Percentiles rank a stretch among this genome's conserved stretches.
These are phyloP conservation scores for Erpobdella octoculata DNA, from an alignment of 2,888 invertebrate genomes.

Conservation along the genomic window DNA sequence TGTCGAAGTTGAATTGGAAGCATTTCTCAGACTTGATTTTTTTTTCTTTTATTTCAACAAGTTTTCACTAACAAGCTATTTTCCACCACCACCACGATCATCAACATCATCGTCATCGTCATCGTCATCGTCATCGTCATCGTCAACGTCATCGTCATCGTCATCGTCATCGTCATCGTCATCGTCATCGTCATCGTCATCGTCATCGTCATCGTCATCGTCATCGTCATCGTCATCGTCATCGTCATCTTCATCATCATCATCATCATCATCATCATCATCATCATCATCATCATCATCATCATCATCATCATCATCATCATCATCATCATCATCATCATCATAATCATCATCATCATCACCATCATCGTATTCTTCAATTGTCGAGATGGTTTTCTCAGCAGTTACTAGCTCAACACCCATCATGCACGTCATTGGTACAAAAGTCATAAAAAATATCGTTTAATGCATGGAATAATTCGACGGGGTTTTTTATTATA, in stretches of 20 bases:
- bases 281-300: background rate
- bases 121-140: slow-evolving; percentile 14
- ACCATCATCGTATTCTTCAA: no score
- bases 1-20: background rate
- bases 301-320: slow-evolving; percentile 1
- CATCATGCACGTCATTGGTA: no score
- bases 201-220: background rate
- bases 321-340: background rate
- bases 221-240: slow-evolving; percentile 11
- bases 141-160: background rate
- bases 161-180: background rate
- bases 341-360: no score
- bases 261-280: slow-evolving; percentile 12
- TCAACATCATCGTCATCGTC: slow-evolving; percentile 9
- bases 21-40: background rate
- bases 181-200: slow-evolving; percentile 4
- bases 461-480: no score
- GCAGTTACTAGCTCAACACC: no score
- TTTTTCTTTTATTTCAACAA: background rate
- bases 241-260: slow-evolving; percentile 6
- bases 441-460: no score
- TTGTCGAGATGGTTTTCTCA: no score
- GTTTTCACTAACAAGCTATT: background rate
- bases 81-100: background rate
- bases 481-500: no score